Evolutionary conservation across 2,113 vertebrate species (phyloP).

Genomic region (Colinus virginianus): DNA sequence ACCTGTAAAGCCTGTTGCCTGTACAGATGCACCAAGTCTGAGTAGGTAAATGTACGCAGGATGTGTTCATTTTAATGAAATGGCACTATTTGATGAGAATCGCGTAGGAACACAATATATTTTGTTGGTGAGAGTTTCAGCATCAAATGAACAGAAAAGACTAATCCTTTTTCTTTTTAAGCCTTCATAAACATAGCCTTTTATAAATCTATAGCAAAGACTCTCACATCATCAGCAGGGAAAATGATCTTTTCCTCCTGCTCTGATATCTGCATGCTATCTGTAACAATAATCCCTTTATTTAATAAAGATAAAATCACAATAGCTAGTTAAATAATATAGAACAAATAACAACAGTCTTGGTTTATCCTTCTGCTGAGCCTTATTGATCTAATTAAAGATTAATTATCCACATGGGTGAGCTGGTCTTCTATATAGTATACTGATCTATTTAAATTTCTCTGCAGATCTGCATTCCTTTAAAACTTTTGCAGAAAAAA

Average conservation of each 20-base stretch:
- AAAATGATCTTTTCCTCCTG: not conserved
- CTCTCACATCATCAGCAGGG: not conserved
- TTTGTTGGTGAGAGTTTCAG: not conserved
- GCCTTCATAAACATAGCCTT: not conserved
- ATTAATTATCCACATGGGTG: conserved; percentile 53
- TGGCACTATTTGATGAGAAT: not conserved
- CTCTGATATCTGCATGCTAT: not conserved
- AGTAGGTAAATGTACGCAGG: not conserved
- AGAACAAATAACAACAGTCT: not conserved
- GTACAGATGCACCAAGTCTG: not conserved
- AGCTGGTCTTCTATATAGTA: not conserved
- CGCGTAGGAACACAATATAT: not conserved
- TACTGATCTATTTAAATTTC: not conserved
- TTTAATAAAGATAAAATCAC: conserved; percentile 45
- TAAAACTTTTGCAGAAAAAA: conserved; percentile 20
- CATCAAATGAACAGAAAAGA: not conserved
- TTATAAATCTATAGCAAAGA: conserved; percentile 7
- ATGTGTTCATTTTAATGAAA: not conserved
- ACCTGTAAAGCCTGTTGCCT: not conserved
- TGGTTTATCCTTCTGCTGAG: conserved; percentile 45
- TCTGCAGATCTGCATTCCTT: not conserved
- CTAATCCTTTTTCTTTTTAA: not conserved
- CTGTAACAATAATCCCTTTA: conserved; percentile 28
- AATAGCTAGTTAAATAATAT: conserved; percentile 28
- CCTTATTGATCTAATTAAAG: conserved; percentile 52